Conservation (phyloP, 1,140 invertebrate genomes). For the Bactericera cockerelli region DNA sequence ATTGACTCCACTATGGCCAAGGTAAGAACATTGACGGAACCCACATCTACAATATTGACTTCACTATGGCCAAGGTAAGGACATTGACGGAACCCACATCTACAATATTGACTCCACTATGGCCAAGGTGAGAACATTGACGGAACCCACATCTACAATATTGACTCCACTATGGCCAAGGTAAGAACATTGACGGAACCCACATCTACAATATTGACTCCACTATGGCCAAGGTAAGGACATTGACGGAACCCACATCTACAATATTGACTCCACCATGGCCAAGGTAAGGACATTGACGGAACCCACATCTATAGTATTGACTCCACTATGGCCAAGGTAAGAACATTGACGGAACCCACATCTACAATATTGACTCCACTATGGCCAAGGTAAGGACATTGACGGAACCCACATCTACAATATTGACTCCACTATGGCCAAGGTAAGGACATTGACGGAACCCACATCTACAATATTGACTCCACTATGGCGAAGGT, state of each 20-base stretch:
- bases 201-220: slow-evolving; percentile 42
- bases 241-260: slow-evolving; percentile 41
- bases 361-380: slow-evolving; percentile 40
- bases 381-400: slow-evolving; percentile 30
- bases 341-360: slow-evolving; percentile 36
- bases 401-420: slow-evolving; percentile 42
- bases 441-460: slow-evolving; percentile 31
- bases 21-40: slow-evolving; percentile 35
- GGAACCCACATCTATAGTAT: slow-evolving; percentile 41
- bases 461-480: slow-evolving; percentile 38
- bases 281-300: slow-evolving; percentile 29
- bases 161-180: slow-evolving; percentile 40
- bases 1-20: slow-evolving; percentile 42
- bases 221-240: slow-evolving; percentile 30
- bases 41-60: slow-evolving; percentile 41
- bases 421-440: slow-evolving; percentile 43
- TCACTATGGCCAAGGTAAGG: slow-evolving; percentile 31
- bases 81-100: slow-evolving; percentile 41
- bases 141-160: slow-evolving; percentile 38
- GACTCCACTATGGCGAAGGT: slow-evolving; percentile 44
- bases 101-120: slow-evolving; percentile 43
- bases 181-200: slow-evolving; percentile 35
- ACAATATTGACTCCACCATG: slow-evolving; percentile 44
- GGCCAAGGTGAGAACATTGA: slow-evolving; percentile 29
- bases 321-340: slow-evolving; percentile 38